phyloP scores from a whole-genome alignment of 2,797 vertebrate species.

The Melopsittacus undulatus region DNA sequence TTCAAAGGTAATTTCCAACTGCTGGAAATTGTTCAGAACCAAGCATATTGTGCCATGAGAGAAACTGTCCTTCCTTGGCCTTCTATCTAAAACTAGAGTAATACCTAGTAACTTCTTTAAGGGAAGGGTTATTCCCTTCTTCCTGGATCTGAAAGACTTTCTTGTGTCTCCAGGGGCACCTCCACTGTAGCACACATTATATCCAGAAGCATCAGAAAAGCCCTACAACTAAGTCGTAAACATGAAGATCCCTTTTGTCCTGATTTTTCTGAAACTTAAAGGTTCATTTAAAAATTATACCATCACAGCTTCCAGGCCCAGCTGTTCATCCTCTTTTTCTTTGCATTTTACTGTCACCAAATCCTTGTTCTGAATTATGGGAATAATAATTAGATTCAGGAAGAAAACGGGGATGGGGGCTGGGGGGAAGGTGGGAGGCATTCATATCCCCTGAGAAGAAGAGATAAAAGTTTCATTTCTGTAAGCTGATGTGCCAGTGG shows the following conservation, averaged over 20 bases:
- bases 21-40: neutral
- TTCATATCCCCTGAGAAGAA: slow-evolving; percentile 6
- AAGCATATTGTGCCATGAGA: neutral
- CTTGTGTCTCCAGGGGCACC: neutral
- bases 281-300: neutral
- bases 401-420: neutral
- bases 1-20: neutral
- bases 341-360: neutral
- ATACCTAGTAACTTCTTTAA: neutral
- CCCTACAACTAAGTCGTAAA: neutral
- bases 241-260: neutral
- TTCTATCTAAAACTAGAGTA: neutral
- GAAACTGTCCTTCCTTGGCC: neutral
- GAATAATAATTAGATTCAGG: slow-evolving; percentile 25
- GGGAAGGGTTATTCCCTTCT: neutral
- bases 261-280: neutral
- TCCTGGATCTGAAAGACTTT: neutral
- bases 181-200: neutral
- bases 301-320: slow-evolving; percentile 17
- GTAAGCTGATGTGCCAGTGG: slow-evolving; percentile 6
- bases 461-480: slow-evolving; percentile 32
- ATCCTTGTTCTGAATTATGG: slow-evolving; percentile 33
- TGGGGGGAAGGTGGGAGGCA: neutral
- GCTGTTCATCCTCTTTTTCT: neutral
- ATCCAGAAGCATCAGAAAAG: neutral